Base-by-base conservation (phyloP, 2,797 vertebrate species). In the Acridotheres tristis region DNA sequence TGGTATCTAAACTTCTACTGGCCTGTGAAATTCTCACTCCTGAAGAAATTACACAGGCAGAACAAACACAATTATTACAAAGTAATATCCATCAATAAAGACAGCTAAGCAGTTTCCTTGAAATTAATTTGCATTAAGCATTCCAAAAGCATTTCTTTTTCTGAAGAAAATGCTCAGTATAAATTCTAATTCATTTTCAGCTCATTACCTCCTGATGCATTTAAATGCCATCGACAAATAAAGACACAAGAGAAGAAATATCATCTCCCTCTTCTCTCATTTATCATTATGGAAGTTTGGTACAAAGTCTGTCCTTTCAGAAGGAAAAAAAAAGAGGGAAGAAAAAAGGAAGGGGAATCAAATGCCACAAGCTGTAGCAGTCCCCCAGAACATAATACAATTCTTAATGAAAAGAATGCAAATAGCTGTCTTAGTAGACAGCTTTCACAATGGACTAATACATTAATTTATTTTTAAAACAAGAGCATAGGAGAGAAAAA, bases 111-210 rank as follows among this genome's bases (percentile, higher is more conserved):
- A 90, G 71, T 53, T 73, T 79, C 57, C 54, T 87, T 82, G 34
- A 93, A 87, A 94, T 71, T 84, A 18, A 72, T 66, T 73, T 82
- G 36, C 57, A 95, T 90, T 88, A 78, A 50, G 63, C 51, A 69
- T 85, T 79, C 53, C 36, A 27, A 89, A 87, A 80, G 36, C n/a
- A 74, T 80, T 94, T 68, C 4, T 88, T 89, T 82, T 87, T 42
- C 87, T 77, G 68, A 95, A 91, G 67, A 87, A 93, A 77, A 55
- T 8, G 11, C 79, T 93, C 34, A 13, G 34, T 80, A 71, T 82
- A 88, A 92, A 77, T 71, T 83, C 65, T 82, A 91, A 72, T 80
- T 83, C 51, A 54, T 94, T 96, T 95, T 92, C 85, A 95, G 72
- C 50, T 89, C 71, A 92, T 94, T 96, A 89, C 53, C 16, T 83